These are phyloP conservation scores for Otus sunia DNA, from an alignment of 2,113 vertebrate species.

Conservation along the genomic window DNA sequence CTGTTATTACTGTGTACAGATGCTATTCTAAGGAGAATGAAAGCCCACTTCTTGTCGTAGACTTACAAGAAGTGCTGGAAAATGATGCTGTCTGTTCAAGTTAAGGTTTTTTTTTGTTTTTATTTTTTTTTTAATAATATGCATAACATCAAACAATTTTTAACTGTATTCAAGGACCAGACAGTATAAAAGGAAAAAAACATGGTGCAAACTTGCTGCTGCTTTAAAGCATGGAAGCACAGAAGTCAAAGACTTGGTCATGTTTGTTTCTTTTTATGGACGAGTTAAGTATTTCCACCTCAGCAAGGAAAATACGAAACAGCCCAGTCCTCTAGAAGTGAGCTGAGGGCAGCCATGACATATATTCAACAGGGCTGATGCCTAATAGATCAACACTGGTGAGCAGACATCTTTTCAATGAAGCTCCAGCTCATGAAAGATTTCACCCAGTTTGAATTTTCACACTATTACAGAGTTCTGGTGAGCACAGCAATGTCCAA, in stretches of 20 bases:
- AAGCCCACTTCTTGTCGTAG: background rate
- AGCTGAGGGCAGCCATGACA: background rate
- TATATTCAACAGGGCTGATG: background rate
- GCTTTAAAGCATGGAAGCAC: background rate
- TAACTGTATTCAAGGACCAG: background rate
- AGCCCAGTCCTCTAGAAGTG: background rate
- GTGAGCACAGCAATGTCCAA: background rate
- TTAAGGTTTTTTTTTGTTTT: background rate
- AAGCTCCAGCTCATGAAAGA: background rate
- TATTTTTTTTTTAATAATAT: background rate
- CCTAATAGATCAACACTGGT: background rate
- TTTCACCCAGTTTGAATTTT: background rate
- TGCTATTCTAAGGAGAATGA: background rate
- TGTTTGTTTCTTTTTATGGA: background rate
- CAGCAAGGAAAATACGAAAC: background rate
- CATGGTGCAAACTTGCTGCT: background rate
- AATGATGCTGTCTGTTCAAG: background rate
- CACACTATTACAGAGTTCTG: background rate
- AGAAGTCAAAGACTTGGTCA: background rate
- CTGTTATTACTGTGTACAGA: background rate
- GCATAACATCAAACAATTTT: background rate
- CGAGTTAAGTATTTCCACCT: background rate
- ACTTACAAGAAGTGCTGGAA: background rate
- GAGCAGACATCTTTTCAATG: background rate
- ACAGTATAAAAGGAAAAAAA: background rate